Percentiles rank a stretch among this genome's conserved stretches.
Conservation (phyloP, 2,888 invertebrate genomes). For the Miltochrista miniata region DNA sequence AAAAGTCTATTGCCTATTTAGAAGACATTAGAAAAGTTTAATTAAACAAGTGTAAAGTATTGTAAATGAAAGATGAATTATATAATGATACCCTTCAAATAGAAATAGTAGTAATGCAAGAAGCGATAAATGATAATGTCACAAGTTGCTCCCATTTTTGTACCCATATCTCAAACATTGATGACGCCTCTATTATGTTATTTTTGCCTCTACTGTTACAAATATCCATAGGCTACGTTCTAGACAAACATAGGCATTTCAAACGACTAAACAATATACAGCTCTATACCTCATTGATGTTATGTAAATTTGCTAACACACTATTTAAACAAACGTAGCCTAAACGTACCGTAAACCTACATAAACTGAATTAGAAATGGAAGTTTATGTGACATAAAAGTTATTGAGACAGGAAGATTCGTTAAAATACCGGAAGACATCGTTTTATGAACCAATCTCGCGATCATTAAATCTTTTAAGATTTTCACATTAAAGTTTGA, state of each 20-base stretch:
- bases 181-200: too few species aligned
- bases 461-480: neutral
- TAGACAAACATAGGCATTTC: too few species aligned
- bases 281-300: too few species aligned
- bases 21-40: too few species aligned
- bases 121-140: constrained; percentile 33
- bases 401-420: constrained; percentile 8
- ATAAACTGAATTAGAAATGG: constrained; percentile 1
- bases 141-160: constrained; percentile 53
- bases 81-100: neutral
- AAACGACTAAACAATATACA: too few species aligned
- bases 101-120: constrained; percentile 8
- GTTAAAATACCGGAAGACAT: constrained; percentile 23
- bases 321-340: constrained; percentile 12
- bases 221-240: neutral
- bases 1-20: too few species aligned
- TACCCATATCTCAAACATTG: constrained; percentile 38
- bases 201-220: too few species aligned
- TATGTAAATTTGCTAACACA: constrained; percentile 21
- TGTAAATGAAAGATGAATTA: too few species aligned
- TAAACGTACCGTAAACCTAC: too few species aligned
- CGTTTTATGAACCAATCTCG: constrained; percentile 7
- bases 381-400: constrained; percentile 3
- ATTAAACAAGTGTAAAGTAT: too few species aligned
- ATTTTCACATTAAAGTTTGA: too few species aligned